Evolutionary conservation across 2,797 vertebrate genomes (phyloP).

Genomic region (Poecilia gillii): DNA sequence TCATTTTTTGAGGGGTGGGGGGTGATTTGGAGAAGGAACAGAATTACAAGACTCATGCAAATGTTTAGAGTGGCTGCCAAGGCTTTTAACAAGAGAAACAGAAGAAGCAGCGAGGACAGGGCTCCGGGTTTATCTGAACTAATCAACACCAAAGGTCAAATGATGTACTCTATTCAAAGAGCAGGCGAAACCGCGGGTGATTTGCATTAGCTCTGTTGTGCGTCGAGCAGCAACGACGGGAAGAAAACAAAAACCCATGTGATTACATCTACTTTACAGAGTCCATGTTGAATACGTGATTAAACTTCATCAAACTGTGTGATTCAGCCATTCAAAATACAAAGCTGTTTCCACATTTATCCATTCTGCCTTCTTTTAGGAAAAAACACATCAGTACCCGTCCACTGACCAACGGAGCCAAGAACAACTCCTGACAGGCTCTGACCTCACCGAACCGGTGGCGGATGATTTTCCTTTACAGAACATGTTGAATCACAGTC

Average conservation of each 20-base stretch:
- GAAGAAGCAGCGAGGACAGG: slow-evolving; percentile 30
- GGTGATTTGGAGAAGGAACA: slow-evolving; percentile 5
- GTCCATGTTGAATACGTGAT: not conserved
- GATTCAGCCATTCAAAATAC: slow-evolving; percentile 1
- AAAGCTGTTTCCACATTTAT: slow-evolving; percentile 9
- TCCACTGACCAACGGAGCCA: slow-evolving; percentile 18
- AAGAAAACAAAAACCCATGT: not conserved
- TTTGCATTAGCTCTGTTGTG: slow-evolving; percentile 76
- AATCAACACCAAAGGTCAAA: slow-evolving; percentile 29
- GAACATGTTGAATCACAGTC: slow-evolving; percentile 18
- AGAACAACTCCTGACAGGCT: slow-evolving; percentile 26
- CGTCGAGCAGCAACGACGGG: slow-evolving; percentile 45
- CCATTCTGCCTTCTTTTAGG: slow-evolving; percentile 24
- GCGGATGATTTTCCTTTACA: slow-evolving; percentile 38
- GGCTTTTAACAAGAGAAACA: not conserved
- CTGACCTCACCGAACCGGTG: slow-evolving; percentile 12
- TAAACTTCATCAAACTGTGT: not conserved
- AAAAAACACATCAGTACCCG: slow-evolving; percentile 31
- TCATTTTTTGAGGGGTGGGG: not conserved
- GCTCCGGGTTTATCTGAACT: slow-evolving; percentile 32
- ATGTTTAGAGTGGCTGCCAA: slow-evolving; percentile 22
- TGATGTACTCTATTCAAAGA: slow-evolving; percentile 50
- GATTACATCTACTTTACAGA: not conserved
- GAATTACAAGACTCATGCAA: slow-evolving; percentile 35
- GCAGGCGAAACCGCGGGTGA: not conserved